Evolutionary conservation across 2,888 invertebrate species (phyloP).

Genomic region (Ypsolopha scabrella): DNA sequence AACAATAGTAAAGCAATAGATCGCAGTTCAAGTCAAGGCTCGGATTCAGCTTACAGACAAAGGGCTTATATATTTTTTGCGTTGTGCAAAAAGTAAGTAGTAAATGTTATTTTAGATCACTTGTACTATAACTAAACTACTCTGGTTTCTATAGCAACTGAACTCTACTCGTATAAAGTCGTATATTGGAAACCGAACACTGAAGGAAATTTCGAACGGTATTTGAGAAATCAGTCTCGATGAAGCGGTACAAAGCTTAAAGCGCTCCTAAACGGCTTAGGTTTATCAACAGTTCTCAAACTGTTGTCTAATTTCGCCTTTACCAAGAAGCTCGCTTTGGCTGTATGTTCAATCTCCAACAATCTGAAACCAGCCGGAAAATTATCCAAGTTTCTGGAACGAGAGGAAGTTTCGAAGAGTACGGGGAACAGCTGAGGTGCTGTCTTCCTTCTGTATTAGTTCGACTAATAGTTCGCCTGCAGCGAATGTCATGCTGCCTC

Average conservation of each 20-base stretch:
- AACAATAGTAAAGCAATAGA: too few species aligned
- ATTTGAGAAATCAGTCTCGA: constrained; percentile 6
- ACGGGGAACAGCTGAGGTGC: constrained; percentile 2
- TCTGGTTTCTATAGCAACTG: too few species aligned
- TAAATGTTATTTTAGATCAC: too few species aligned
- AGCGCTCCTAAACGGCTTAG: background rate
- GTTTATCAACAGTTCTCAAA: constrained; percentile 19
- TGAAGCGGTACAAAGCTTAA: background rate
- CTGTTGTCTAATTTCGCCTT: constrained; percentile 42
- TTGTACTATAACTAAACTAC: too few species aligned
- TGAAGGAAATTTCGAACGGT: constrained; percentile 4
- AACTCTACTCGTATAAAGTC: too few species aligned
- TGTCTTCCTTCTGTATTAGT: constrained; percentile 2
- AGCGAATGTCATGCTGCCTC: constrained; percentile 2
- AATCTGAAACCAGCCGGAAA: constrained; percentile 55
- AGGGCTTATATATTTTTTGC: too few species aligned
- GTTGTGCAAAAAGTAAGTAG: too few species aligned
- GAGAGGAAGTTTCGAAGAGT: constrained; percentile 27
- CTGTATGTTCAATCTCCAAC: constrained; percentile 48
- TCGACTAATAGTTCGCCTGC: constrained; percentile 3
- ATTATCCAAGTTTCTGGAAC: constrained; percentile 43
- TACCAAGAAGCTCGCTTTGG: constrained; percentile 42
- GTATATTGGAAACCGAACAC: too few species aligned
- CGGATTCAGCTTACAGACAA: too few species aligned
- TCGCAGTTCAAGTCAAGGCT: too few species aligned